Conservation (phyloP, 2,113 vertebrate species). For the Ginglymostoma cirratum region DNA sequence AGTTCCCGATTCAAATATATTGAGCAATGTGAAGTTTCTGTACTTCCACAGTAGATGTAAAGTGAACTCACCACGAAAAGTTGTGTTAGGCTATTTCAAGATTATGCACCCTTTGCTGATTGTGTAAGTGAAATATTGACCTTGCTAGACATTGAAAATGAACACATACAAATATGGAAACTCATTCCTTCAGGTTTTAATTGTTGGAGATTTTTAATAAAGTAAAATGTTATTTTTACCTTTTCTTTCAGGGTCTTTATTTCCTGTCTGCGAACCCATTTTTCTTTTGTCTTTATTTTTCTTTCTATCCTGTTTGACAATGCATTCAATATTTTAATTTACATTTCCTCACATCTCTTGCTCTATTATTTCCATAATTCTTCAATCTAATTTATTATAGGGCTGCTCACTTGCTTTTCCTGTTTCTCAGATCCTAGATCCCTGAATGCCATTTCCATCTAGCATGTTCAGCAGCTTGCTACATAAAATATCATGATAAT, state of each 20-base stretch:
- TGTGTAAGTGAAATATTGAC: neutral
- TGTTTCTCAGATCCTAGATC: neutral
- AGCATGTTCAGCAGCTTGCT: neutral
- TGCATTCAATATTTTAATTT: neutral
- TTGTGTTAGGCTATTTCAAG: neutral
- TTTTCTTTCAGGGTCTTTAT: neutral
- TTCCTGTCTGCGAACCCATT: neutral
- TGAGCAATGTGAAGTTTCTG: neutral
- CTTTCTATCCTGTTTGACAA: neutral
- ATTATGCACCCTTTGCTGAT: neutral
- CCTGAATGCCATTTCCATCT: neutral
- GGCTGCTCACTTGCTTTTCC: neutral
- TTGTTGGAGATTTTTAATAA: neutral
- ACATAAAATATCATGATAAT: neutral
- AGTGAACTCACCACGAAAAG: neutral
- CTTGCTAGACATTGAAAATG: neutral
- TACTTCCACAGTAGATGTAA: neutral
- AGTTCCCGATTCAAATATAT: neutral
- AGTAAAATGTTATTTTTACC: neutral
- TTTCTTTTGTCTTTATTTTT: neutral
- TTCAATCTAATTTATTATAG: neutral
- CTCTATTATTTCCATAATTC: neutral
- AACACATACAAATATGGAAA: neutral
- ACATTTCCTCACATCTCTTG: neutral
- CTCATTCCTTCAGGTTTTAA: neutral